phyloP scores from a whole-genome alignment of 1,140 invertebrate genomes.

The Drosophila auraria region DNA sequence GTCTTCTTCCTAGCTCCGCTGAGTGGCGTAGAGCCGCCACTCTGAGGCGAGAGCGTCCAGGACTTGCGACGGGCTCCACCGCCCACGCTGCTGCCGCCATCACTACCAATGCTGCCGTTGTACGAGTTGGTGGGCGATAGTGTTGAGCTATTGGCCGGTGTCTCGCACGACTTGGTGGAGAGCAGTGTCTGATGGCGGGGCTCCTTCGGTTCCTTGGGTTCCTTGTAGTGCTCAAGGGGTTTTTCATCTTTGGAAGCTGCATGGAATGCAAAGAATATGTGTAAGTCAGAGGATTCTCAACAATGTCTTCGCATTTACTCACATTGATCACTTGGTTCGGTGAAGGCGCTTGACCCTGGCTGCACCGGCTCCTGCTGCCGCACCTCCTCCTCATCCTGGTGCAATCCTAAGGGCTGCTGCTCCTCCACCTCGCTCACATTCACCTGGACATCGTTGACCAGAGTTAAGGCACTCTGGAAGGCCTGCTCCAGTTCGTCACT shows the following conservation, averaged over 20 bases:
- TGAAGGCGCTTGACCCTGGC: conserved; percentile 14
- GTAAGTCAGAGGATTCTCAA: not conserved
- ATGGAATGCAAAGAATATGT: not conserved
- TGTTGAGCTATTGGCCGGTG: conserved; percentile 49
- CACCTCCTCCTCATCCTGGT: not conserved
- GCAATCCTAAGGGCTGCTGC: not conserved
- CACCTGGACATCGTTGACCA: conserved; percentile 69
- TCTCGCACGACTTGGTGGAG: conserved; percentile 75
- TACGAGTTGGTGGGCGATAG: conserved; percentile 79
- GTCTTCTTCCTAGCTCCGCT: conserved; percentile 69
- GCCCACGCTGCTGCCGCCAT: conserved; percentile 65
- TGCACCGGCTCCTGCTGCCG: conserved; percentile 3
- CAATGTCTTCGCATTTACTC: not conserved
- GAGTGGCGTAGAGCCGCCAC: conserved; percentile 59
- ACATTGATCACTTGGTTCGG: conserved; percentile 26
- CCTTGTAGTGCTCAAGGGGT: not conserved
- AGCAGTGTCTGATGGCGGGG: conserved; percentile 69
- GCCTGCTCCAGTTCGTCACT: conserved; percentile 72
- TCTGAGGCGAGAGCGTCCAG: conserved; percentile 79
- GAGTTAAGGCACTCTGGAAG: conserved; percentile 69
- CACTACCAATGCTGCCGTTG: conserved; percentile 79
- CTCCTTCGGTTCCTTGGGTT: conserved; percentile 3
- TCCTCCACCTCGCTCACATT: conserved; percentile 56
- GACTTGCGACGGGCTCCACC: conserved; percentile 79
- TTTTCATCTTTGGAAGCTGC: conserved; percentile 21